These are phyloP conservation scores for Lycaon pictus DNA, from an alignment of 2,113 vertebrate genomes.

Conservation along the genomic window DNA sequence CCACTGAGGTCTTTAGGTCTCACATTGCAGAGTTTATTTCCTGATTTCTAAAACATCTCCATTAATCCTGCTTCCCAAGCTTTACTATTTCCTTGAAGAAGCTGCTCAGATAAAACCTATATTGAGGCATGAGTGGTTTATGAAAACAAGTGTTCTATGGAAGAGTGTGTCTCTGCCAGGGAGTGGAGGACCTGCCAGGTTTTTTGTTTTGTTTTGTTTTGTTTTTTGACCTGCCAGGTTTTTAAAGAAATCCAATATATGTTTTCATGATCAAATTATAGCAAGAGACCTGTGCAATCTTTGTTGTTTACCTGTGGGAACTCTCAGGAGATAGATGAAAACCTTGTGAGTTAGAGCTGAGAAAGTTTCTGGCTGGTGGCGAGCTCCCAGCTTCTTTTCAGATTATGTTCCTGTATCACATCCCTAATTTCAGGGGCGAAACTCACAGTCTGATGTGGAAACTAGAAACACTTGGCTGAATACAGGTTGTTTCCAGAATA, in stretches of 20 bases:
- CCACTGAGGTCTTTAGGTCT: neutral
- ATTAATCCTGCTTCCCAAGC: neutral
- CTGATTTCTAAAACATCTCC: neutral
- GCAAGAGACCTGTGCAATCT: neutral
- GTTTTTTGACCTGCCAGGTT: neutral
- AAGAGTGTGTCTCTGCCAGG: neutral
- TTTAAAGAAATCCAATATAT: neutral
- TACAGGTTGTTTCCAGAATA: neutral
- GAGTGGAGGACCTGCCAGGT: neutral
- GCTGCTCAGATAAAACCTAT: neutral
- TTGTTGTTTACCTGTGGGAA: neutral
- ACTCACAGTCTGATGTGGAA: neutral
- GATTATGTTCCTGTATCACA: neutral
- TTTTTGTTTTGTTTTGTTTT: no score
- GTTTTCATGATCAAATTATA: constrained; percentile 24
- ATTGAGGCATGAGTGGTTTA: neutral
- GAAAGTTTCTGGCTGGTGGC: neutral
- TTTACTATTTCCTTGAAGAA: constrained; percentile 20
- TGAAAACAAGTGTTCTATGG: neutral
- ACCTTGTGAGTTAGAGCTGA: constrained; percentile 6
- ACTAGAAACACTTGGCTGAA: neutral
- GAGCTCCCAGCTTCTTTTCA: neutral
- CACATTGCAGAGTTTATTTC: constrained; percentile 26
- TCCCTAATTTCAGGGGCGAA: neutral
- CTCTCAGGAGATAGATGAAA: constrained; percentile 5